phyloP scores from a whole-genome alignment of 1,140 invertebrate genomes.

The Drosophila grimshawi region DNA sequence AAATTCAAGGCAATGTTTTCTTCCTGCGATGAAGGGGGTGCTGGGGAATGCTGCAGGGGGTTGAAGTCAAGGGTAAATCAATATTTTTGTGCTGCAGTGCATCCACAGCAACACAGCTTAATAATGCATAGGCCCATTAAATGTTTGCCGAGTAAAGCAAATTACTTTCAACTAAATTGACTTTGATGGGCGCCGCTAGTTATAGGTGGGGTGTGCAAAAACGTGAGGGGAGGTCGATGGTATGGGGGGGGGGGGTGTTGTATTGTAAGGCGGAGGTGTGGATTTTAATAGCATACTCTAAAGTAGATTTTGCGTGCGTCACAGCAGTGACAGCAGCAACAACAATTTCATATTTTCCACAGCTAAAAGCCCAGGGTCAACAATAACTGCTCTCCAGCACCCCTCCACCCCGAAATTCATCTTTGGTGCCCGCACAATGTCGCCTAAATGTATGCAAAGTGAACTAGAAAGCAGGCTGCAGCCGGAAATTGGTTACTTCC shows the following conservation, averaged over 20 bases:
- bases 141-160: slow-evolving; percentile 49
- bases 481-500: slow-evolving; percentile 73
- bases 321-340: slow-evolving; percentile 72
- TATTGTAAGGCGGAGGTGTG: neutral
- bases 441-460: slow-evolving; percentile 54
- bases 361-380: slow-evolving; percentile 13
- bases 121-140: too few relatives aligned
- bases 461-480: slow-evolving; percentile 42
- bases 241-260: neutral
- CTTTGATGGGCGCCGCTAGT: slow-evolving; percentile 23
- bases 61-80: too few relatives aligned
- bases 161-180: slow-evolving; percentile 70
- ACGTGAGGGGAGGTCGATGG: neutral
- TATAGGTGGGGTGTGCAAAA: too few relatives aligned
- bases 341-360: slow-evolving; percentile 55
- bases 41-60: too few relatives aligned
- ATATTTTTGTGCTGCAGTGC: too few relatives aligned
- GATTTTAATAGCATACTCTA: slow-evolving; percentile 1
- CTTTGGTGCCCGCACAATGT: slow-evolving; percentile 15
- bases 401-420: neutral
- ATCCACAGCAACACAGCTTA: too few relatives aligned
- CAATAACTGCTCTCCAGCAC: neutral
- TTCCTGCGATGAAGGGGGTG: too few relatives aligned
- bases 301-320: slow-evolving; percentile 63
- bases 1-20: too few relatives aligned